Evolutionary conservation across 2,888 invertebrate species (phyloP).

Genomic region (Meandrusa payeni): DNA sequence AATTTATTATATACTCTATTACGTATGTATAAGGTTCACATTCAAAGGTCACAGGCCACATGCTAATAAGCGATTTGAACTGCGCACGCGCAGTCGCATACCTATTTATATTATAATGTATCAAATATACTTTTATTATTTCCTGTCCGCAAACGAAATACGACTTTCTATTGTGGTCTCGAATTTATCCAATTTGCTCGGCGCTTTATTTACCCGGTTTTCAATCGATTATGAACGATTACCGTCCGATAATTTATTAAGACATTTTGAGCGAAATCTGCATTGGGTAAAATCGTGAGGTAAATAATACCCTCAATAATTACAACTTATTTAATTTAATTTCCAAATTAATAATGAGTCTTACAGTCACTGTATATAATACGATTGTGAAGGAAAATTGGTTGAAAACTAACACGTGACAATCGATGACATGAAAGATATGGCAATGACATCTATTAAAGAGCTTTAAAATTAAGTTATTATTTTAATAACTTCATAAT

Average conservation of each 20-base stretch:
- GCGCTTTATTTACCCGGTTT: background rate
- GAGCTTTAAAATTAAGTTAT: too few species aligned
- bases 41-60: background rate
- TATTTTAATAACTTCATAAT: too few species aligned
- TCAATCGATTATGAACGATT: constrained; percentile 3
- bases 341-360: too few species aligned
- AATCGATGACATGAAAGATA: too few species aligned
- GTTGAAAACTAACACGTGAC: too few species aligned
- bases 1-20: constrained; percentile 9
- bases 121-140: constrained; percentile 32
- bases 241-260: background rate
- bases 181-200: constrained; percentile 19
- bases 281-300: too few species aligned
- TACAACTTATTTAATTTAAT: too few species aligned
- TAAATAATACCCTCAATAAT: too few species aligned
- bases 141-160: constrained; percentile 38
- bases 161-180: constrained; percentile 47
- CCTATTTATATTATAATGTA: constrained; percentile 47
- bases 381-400: too few species aligned
- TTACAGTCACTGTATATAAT: too few species aligned
- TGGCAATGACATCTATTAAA: too few species aligned
- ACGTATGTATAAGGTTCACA: background rate
- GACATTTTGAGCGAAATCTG: too few species aligned
- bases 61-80: constrained; percentile 28
- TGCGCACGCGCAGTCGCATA: constrained; percentile 32